Evolutionary conservation across 2,797 vertebrate species (phyloP).

Genomic region (Astyanax mexicanus): DNA sequence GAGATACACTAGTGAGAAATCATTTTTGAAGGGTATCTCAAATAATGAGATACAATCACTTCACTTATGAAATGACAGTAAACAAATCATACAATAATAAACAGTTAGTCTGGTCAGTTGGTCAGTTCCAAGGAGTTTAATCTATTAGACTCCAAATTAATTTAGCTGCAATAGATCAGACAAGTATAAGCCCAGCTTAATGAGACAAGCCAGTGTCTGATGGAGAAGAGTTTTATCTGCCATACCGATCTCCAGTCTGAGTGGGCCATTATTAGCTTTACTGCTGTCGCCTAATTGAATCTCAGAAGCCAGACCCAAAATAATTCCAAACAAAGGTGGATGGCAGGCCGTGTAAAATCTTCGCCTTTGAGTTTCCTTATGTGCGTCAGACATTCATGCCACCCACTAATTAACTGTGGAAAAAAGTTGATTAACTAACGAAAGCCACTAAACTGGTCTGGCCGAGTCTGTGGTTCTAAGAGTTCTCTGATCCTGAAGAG

Average conservation of each 20-base stretch:
- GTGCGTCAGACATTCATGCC: constrained; percentile 1
- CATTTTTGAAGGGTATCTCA: too few species aligned
- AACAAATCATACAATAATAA: not conserved
- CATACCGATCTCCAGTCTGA: constrained; percentile 15
- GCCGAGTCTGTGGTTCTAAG: constrained; percentile 6
- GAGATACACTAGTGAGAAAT: too few species aligned
- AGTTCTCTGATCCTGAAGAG: not conserved
- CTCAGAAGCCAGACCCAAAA: constrained; percentile 21
- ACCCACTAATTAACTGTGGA: not conserved
- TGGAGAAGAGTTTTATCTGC: not conserved
- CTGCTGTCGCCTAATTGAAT: constrained; percentile 18
- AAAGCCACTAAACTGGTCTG: not conserved
- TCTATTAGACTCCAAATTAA: not conserved
- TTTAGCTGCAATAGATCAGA: not conserved
- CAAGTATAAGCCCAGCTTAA: not conserved
- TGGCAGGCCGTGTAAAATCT: not conserved
- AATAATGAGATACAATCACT: too few species aligned
- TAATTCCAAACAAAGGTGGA: not conserved
- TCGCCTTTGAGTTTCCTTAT: not conserved
- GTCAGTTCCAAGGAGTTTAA: not conserved
- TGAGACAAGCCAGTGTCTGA: not conserved
- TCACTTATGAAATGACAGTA: too few species aligned
- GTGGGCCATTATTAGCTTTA: constrained; percentile 21
- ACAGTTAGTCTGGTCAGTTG: not conserved
- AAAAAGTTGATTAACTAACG: not conserved